Conservation (phyloP, 2,888 invertebrate genomes). For the Oscheius sp. region DNA sequence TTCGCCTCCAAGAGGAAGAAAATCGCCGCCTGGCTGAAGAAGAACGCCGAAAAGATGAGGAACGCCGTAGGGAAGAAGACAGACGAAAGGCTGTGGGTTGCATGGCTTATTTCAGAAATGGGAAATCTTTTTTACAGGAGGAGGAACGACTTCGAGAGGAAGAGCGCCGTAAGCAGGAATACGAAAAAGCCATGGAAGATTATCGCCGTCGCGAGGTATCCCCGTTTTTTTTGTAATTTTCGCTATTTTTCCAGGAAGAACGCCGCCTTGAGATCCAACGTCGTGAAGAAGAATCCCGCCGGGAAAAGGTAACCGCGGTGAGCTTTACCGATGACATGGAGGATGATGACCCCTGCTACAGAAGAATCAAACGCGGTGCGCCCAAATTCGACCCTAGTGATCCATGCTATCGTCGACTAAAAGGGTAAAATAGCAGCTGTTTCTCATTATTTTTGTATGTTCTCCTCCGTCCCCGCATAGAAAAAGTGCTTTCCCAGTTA, state of each 20-base stretch:
- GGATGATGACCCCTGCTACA: conserved; percentile 31
- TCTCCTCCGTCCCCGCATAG: neutral
- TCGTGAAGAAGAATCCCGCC: conserved; percentile 21
- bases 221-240: neutral
- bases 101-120: neutral
- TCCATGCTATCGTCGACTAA: conserved; percentile 31
- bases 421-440: neutral
- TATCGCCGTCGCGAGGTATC: conserved; percentile 21
- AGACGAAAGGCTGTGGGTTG: conserved; percentile 25
- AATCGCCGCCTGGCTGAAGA: neutral
- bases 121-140: neutral
- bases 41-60: conserved; percentile 36
- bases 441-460: neutral
- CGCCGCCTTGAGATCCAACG: conserved; percentile 24
- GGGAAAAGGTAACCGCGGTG: neutral
- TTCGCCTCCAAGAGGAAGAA: conserved; percentile 17
- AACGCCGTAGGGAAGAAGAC: conserved; percentile 43
- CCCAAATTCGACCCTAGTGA: conserved; percentile 19
- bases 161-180: conserved; percentile 13
- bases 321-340: conserved; percentile 4
- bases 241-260: conserved; percentile 21
- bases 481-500: neutral
- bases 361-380: conserved; percentile 27
- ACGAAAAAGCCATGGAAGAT: conserved; percentile 23
- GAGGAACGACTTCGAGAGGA: conserved; percentile 17